Base-by-base conservation (phyloP, 2,888 invertebrate genomes). In the Agapostemon virescens region DNA sequence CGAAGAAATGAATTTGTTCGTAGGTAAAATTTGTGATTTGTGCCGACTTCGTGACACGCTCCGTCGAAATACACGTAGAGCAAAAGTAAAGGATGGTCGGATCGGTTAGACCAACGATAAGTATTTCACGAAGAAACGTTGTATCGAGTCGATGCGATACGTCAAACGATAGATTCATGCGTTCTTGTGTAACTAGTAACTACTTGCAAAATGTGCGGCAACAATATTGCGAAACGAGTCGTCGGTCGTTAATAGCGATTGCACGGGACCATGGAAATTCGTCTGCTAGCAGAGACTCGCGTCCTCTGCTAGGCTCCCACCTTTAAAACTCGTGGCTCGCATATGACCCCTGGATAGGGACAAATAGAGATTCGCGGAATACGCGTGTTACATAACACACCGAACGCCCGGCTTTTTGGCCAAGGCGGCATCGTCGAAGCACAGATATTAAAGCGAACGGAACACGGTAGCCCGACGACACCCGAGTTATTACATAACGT, bases 301-400 rank as follows among this genome's bases (percentile, higher is more conserved):
- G 86, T 88, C 89, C 87, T 89, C 89, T 89, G 89, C 89, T 89
- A 88, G 85, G 71, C 61, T 55, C 45, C 75, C 75, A 77, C n/a
- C 45, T 36, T 58, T 69, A 70, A 75, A 78, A 66, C 81, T 83
- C 73, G 77, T 79, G 74, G 85, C 88, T 90, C 89, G 84, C 88
- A 88, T 89, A 89, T 89, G 91, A 90, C 89, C 89, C 88, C 82
- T 76, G 77, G 72, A 77, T 77, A 81, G 73, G 79, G 74, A 83
- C 74, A 76, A 77, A 85, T 86, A 86, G 87, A 87, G 87, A 86
- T 87, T 90, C 88, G 86, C 87, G 88, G 88, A 87, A 88, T 88
- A 84, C 85, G 80, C 77, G 76, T 61, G 79, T 90, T 90, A 90
- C 88, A 83, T 90, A 90, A 90, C 88, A 81, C 55, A 81, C 49